Evolutionary conservation across 2,888 invertebrate species (phyloP).

Genomic region (Gryllus longicercus): DNA sequence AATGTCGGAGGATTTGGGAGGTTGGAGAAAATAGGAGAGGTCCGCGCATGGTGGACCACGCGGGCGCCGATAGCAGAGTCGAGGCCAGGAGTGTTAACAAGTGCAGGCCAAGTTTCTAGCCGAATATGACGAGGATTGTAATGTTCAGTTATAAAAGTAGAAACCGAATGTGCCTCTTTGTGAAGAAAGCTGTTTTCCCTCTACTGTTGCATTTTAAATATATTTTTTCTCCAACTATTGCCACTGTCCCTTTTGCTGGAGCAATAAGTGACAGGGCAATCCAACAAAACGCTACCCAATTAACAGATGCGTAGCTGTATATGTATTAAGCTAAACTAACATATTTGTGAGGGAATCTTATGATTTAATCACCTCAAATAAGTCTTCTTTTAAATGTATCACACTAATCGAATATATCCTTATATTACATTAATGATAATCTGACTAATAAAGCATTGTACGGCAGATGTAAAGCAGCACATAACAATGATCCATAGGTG

Average conservation of each 20-base stretch:
- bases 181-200: constrained; percentile 5
- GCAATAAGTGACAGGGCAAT: neutral
- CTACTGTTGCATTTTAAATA: neutral
- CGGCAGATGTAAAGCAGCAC: constrained; percentile 17
- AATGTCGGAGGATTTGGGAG: neutral
- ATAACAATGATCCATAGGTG: neutral
- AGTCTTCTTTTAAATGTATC: neutral
- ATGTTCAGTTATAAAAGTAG: neutral
- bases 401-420: neutral
- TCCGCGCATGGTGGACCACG: neutral
- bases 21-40: neutral
- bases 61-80: neutral
- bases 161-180: neutral
- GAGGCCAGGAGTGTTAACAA: neutral
- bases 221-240: constrained; percentile 4
- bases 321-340: constrained; percentile 6
- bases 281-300: constrained; percentile 8
- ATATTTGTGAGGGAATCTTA: neutral
- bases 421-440: neutral
- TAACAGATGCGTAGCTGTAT: neutral
- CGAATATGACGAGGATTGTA: neutral
- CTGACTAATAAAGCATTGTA: neutral
- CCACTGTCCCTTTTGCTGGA: neutral
- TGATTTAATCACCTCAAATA: neutral
- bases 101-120: neutral